A percentile compares a stretch with the other conserved stretches of the same genome.
These are phyloP conservation scores for Stichodactyla helianthus DNA, from an alignment of 64 coral and sea anemone genomes.

Conservation along the genomic window DNA sequence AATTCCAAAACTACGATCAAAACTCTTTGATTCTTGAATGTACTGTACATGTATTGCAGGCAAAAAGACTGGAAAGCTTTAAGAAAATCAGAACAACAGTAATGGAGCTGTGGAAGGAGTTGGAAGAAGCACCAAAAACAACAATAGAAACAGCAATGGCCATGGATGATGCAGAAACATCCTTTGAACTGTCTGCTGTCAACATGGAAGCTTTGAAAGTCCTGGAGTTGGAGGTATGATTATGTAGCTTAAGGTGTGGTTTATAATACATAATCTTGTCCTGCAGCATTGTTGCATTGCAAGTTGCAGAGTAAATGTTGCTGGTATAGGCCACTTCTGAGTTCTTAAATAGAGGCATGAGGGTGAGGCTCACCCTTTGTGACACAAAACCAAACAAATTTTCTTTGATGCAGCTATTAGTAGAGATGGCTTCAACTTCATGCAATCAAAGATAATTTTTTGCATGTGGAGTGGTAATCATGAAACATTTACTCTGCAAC, in stretches of 20 bases:
- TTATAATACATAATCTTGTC: not conserved
- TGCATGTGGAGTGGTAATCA: no score
- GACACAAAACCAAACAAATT: no score
- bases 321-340: no score
- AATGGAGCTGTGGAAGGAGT: slow-evolving; percentile 51
- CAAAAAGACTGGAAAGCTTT: slow-evolving; percentile 61
- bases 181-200: slow-evolving; percentile 66
- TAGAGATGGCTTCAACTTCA: no score
- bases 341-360: no score
- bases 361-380: no score
- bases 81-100: slow-evolving; percentile 49
- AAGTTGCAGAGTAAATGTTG: no score
- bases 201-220: slow-evolving; percentile 57
- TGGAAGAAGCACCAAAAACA: slow-evolving; percentile 59
- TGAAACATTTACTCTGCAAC: no score
- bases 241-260: not conserved
- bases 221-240: slow-evolving; percentile 51
- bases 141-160: slow-evolving; percentile 56
- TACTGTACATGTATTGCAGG: slow-evolving; percentile 23
- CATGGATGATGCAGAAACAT: slow-evolving; percentile 53
- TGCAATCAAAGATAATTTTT: no score
- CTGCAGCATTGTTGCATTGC: no score
- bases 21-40: not conserved
- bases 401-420: no score
- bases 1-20: no score